These are phyloP conservation scores for Stenchaetothrips biformis DNA, from an alignment of 2,888 invertebrate genomes.

Conservation along the genomic window DNA sequence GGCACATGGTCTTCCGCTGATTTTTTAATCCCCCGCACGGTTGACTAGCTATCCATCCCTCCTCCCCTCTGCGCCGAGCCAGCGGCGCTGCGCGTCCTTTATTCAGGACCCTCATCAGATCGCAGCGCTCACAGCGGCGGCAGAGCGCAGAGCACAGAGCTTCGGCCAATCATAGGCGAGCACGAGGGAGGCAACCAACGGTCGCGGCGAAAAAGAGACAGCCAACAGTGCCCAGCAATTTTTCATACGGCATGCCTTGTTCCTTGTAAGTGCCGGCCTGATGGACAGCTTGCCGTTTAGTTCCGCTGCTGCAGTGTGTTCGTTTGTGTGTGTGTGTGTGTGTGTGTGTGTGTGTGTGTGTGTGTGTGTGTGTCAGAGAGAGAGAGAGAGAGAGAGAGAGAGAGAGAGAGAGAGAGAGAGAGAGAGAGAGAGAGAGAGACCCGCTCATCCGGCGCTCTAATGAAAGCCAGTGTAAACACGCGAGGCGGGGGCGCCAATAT, in stretches of 20 bases:
- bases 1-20: slow-evolving; percentile 10
- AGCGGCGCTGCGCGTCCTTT: slow-evolving; percentile 25
- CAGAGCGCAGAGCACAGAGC: background rate
- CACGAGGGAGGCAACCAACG: too few species aligned
- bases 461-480: background rate
- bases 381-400: too few species aligned
- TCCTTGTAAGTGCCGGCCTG: too few species aligned
- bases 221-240: too few species aligned
- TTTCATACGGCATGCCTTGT: too few species aligned
- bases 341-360: too few species aligned
- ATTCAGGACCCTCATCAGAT: slow-evolving; percentile 33
- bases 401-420: too few species aligned
- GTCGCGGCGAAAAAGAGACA: too few species aligned
- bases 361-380: too few species aligned
- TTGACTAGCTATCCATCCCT: background rate
- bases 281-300: too few species aligned
- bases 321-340: too few species aligned
- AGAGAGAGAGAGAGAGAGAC: background rate
- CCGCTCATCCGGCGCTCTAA: background rate
- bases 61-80: slow-evolving; percentile 21
- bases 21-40: slow-evolving; percentile 12
- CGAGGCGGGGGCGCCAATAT: background rate
- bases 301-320: too few species aligned
- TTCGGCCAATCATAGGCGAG: slow-evolving; percentile 1
- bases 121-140: background rate